Conservation (phyloP, 2,797 vertebrate genomes). For the Coilia nasus region DNA sequence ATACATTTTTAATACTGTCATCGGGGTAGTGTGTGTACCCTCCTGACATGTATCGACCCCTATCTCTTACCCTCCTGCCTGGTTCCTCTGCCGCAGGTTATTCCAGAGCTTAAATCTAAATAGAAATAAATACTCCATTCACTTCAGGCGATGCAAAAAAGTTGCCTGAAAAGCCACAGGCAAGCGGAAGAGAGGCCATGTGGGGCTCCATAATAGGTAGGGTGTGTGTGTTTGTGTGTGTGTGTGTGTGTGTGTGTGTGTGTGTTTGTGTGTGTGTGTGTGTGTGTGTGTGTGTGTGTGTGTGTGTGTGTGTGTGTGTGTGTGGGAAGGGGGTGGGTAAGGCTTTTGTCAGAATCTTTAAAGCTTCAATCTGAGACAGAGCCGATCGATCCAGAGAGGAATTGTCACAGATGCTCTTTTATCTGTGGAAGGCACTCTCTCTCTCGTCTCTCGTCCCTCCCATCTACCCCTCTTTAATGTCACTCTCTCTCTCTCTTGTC, state of each 20-base stretch:
- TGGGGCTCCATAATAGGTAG: background rate
- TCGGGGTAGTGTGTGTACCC: background rate
- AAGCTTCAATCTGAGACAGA: background rate
- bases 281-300: too few relatives aligned
- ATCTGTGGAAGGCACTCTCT: background rate
- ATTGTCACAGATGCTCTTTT: background rate
- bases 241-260: background rate
- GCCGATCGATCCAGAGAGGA: background rate
- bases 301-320: background rate
- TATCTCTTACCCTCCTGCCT: background rate
- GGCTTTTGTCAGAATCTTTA: slow-evolving; percentile 1
- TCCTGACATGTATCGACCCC: background rate
- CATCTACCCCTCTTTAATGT: too few relatives aligned
- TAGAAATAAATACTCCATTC: background rate
- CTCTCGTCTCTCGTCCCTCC: background rate
- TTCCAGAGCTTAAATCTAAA: background rate
- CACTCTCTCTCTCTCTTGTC: too few relatives aligned
- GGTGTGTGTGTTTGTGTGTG: background rate
- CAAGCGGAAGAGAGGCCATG: background rate
- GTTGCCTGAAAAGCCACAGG: slow-evolving; percentile 2
- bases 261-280: too few relatives aligned
- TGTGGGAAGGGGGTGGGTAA: background rate
- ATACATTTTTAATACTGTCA: background rate
- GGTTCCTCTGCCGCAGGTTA: background rate
- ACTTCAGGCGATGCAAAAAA: background rate